Percentiles rank a stretch among this genome's conserved stretches.
These are phyloP conservation scores for Dascillus cervinus DNA, from an alignment of 2,888 invertebrate species.

Conservation along the genomic window DNA sequence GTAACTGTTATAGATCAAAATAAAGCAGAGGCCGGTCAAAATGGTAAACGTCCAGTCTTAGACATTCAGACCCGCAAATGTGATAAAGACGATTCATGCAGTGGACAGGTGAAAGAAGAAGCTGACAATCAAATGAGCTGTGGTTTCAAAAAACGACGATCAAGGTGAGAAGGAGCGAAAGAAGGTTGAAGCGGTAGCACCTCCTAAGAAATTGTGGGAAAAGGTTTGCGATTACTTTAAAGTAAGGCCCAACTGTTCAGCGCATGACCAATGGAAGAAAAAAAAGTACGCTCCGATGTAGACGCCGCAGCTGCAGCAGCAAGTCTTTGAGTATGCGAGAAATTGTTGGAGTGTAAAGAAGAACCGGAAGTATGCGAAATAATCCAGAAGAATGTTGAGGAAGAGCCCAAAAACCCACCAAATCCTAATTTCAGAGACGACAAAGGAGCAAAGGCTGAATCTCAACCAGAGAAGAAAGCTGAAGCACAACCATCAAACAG, in stretches of 20 bases:
- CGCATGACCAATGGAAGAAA: conserved; percentile 30
- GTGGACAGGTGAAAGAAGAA: background rate
- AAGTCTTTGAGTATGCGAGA: conserved; percentile 26
- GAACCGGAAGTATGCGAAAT: conserved; percentile 4
- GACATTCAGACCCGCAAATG: background rate
- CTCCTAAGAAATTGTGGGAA: conserved; percentile 21
- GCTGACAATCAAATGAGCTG: background rate
- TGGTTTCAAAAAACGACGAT: background rate
- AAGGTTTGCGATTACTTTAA: conserved; percentile 32
- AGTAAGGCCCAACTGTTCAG: conserved; percentile 32
- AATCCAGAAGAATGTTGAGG: conserved; percentile 5
- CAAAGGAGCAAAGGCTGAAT: no score
- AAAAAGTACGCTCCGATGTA: conserved; percentile 26
- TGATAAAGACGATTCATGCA: background rate
- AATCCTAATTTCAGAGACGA: no score
- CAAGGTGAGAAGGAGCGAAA: background rate
- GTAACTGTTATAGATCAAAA: background rate
- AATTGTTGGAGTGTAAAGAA: no score
- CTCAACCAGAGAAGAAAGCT: no score
- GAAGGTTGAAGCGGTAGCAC: background rate
- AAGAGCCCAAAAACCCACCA: conserved; percentile 1
- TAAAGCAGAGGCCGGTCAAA: background rate
- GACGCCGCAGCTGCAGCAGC: conserved; percentile 31
- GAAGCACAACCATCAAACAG: background rate
- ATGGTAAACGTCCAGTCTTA: conserved; percentile 2